Evolutionary conservation across 1,140 invertebrate genomes (phyloP).

Genomic region (Drosophila sulfurigaster): DNA sequence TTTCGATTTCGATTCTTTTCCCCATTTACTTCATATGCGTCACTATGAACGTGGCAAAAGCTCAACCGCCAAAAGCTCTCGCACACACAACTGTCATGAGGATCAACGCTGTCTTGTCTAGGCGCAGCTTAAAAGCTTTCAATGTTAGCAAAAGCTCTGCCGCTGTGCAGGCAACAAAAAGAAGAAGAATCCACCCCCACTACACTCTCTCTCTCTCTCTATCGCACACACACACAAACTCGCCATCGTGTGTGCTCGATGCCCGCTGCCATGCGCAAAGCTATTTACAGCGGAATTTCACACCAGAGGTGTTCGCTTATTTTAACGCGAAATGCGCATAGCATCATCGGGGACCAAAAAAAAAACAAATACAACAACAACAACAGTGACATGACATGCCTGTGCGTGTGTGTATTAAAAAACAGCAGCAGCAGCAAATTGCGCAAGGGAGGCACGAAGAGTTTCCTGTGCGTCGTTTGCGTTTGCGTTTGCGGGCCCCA

Average conservation of each 20-base stretch:
- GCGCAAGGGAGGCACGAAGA: constrained; percentile 34
- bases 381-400: not conserved
- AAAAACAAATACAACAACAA: not conserved
- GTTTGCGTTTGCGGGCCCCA: constrained; percentile 3
- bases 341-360: constrained; percentile 24
- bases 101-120: constrained; percentile 7
- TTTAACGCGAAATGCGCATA: constrained; percentile 52
- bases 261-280: constrained; percentile 18
- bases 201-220: not conserved
- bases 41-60: constrained; percentile 61
- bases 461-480: constrained; percentile 54
- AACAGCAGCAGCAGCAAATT: constrained; percentile 26
- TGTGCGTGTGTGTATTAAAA: constrained; percentile 12
- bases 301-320: constrained; percentile 56
- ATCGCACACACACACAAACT: not conserved
- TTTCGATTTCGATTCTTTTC: too few species aligned
- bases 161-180: too few species aligned
- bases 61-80: constrained; percentile 28
- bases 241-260: not conserved
- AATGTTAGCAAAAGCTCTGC: not conserved
- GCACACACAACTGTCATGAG: not conserved
- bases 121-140: constrained; percentile 26
- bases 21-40: not conserved
- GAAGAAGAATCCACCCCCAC: not conserved
- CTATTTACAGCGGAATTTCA: constrained; percentile 63